Percentiles rank a stretch among this genome's conserved stretches.
These are phyloP conservation scores for Ophioninae sp. DNA, from an alignment of 2,888 invertebrate genomes.

Conservation along the genomic window DNA sequence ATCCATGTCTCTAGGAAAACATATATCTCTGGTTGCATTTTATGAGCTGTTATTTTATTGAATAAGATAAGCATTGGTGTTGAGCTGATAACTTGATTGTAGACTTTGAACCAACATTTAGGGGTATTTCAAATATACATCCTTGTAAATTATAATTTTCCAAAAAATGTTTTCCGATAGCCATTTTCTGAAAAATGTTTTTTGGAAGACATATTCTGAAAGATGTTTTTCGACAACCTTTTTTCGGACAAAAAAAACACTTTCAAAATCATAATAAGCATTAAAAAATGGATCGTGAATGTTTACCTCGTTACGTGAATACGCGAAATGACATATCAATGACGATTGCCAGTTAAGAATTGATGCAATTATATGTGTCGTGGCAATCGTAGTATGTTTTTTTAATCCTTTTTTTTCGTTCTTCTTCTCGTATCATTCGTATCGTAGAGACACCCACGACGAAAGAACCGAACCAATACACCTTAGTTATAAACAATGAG, in stretches of 20 bases:
- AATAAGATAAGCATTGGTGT: too few species aligned
- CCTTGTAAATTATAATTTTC: too few species aligned
- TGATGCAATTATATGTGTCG: constrained; percentile 9
- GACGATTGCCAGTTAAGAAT: background rate
- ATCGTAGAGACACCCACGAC: constrained; percentile 9
- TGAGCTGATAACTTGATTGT: too few species aligned
- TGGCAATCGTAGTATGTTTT: constrained; percentile 3
- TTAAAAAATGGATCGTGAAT: background rate
- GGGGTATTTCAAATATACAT: background rate
- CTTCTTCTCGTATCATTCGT: background rate
- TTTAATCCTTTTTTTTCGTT: background rate
- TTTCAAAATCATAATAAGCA: background rate
- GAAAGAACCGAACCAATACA: constrained; percentile 5
- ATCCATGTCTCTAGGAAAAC: too few species aligned
- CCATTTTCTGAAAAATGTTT: too few species aligned
- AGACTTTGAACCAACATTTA: too few species aligned
- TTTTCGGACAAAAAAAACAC: too few species aligned
- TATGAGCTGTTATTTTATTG: too few species aligned
- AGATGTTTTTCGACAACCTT: too few species aligned
- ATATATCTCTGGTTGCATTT: too few species aligned
- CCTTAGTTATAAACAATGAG: constrained; percentile 1
- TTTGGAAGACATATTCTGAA: too few species aligned
- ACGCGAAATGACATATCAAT: constrained; percentile 1
- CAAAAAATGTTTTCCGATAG: too few species aligned
- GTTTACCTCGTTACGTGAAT: constrained; percentile 6